Conservation (phyloP, 2,888 invertebrate species). For the Nematopogon swammerdamellus region DNA sequence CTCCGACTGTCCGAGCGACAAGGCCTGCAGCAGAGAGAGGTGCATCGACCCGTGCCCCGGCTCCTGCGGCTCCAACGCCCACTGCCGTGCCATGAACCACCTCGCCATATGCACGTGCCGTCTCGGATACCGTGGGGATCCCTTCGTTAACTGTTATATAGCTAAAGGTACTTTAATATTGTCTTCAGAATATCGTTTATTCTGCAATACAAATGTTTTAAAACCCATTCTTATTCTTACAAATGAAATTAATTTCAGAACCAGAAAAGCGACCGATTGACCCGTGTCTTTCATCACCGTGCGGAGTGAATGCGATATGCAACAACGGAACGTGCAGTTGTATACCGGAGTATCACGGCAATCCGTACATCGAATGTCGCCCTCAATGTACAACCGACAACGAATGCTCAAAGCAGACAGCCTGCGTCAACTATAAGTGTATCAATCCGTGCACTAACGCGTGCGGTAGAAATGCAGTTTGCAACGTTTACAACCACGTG, state of each 20-base stretch:
- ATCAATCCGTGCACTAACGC: conserved; percentile 69
- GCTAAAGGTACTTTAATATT: conserved; percentile 23
- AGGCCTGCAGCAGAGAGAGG: conserved; percentile 71
- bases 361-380: conserved; percentile 66
- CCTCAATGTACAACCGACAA: conserved; percentile 74
- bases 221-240: not conserved
- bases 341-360: conserved; percentile 60
- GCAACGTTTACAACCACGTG: conserved; percentile 73
- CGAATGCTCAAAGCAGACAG: conserved; percentile 68
- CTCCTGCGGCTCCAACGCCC: conserved; percentile 66
- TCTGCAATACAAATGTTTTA: conserved; percentile 1
- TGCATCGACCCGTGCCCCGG: conserved; percentile 72
- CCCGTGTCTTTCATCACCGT: conserved; percentile 61
- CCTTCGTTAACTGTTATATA: conserved; percentile 55
- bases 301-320: conserved; percentile 63
- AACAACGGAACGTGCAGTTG: conserved; percentile 61
- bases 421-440: conserved; percentile 73
- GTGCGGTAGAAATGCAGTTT: conserved; percentile 69
- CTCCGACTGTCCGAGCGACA: conserved; percentile 70
- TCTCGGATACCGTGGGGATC: conserved; percentile 67
- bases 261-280: conserved; percentile 21
- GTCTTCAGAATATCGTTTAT: conserved; percentile 5
- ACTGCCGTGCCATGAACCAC: conserved; percentile 71
- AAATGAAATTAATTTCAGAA: conserved; percentile 20
- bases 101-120: conserved; percentile 73